Conservation (phyloP, 2,888 invertebrate genomes). For the Gari tellinella region DNA sequence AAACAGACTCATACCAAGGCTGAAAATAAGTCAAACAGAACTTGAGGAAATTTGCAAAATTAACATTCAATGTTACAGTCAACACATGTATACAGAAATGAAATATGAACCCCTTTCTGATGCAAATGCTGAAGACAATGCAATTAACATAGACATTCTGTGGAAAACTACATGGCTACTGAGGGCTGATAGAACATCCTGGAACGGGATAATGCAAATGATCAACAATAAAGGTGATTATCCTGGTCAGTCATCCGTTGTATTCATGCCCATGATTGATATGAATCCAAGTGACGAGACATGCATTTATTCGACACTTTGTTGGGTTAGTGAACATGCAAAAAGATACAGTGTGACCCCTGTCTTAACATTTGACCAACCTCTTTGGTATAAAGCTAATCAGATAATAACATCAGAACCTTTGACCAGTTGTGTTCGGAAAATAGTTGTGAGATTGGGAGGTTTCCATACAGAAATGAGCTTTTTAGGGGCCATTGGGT, state of each 20-base stretch:
- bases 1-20: too few relatives aligned
- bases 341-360: conserved; percentile 15
- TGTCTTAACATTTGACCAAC: conserved; percentile 65
- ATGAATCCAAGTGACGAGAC: neutral
- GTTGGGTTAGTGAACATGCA: conserved; percentile 40
- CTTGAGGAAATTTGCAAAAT: too few relatives aligned
- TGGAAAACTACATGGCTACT: too few relatives aligned
- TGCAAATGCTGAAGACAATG: too few relatives aligned
- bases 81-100: too few relatives aligned
- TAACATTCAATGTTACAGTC: too few relatives aligned
- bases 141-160: too few relatives aligned
- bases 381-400: conserved; percentile 55
- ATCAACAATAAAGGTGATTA: neutral
- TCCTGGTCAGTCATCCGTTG: neutral
- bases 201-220: conserved; percentile 17
- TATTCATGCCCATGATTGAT: conserved; percentile 2
- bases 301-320: conserved; percentile 48
- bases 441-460: conserved; percentile 31
- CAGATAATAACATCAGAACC: neutral
- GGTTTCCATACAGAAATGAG: conserved; percentile 52
- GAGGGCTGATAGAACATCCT: neutral
- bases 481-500: conserved; percentile 61
- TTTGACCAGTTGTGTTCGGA: neutral
- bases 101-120: too few relatives aligned
- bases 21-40: too few relatives aligned